Conservation (phyloP, 2,113 vertebrate genomes). For the Chunga burmeisteri region DNA sequence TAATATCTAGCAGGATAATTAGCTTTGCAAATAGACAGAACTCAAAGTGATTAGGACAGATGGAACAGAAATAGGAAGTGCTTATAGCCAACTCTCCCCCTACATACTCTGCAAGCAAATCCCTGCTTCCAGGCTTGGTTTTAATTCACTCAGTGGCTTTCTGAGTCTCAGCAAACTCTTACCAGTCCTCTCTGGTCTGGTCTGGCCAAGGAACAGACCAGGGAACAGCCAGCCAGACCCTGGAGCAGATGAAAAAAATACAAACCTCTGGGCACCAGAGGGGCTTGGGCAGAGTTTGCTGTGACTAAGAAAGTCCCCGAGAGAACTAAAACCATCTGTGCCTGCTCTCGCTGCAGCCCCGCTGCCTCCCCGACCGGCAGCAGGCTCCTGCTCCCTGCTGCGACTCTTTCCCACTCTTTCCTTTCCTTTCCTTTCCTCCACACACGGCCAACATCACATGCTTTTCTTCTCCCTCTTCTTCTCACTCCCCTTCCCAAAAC, state of each 20-base stretch:
- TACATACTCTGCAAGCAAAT: not conserved
- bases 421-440: not conserved
- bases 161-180: not conserved
- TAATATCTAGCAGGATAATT: not conserved
- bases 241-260: not conserved
- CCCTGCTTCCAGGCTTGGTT: not conserved
- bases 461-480: not conserved
- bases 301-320: not conserved
- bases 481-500: not conserved
- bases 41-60: not conserved
- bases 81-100: not conserved
- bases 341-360: not conserved
- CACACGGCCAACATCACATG: fast-evolving
- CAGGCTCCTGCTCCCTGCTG: not conserved
- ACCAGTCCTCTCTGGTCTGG: not conserved
- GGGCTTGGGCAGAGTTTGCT: not conserved
- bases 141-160: not conserved
- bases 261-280: not conserved
- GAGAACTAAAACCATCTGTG: not conserved
- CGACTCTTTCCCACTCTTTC: not conserved
- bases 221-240: not conserved
- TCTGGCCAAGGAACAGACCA: not conserved
- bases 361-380: not conserved
- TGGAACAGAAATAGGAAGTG: not conserved
- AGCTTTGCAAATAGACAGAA: not conserved